Evolutionary conservation across 2,888 invertebrate genomes (phyloP), one percentile per base, ranked within the genome.

Genomic region (Rhopalosiphum nymphaeae): DNA sequence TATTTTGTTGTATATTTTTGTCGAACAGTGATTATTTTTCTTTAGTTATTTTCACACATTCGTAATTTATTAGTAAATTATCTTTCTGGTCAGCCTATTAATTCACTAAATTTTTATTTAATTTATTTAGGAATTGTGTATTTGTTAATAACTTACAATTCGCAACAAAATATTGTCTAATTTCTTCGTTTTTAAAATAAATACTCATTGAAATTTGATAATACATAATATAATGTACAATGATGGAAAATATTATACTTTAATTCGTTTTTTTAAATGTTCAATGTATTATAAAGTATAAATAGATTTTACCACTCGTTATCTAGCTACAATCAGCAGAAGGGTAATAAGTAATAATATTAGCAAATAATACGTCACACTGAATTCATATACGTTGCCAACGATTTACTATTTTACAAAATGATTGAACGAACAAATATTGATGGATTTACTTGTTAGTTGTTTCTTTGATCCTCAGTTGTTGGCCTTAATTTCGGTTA

Each of bases 381-480:
- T 92, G 36, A 13, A 61, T 87, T 61, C 57, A 67, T 49, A 29
- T 61, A 67, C 25, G 53, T 61, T 44, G 44, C 29, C 21, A 44
- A 91, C 36, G 53, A 53, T 85, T 46, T 16, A 86, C 29, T 44
- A 67, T 87, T 46, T 61, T 36, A 26, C 42, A 16, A 49, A 87
- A 92, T 85, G 42, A 92, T 92, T 49, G 36, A 61, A 86, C 36
- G 92, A n/a, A 46, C 36, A 42, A 56, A 91, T 56, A 44, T 88
- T 85, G 85, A 91, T 85, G 57, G 46, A 61, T 57, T 57, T 36
- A 91, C 57, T 46, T 29, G 86, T 46, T 46, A 46, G 10, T 13
- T 49, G 49, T 26, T 87, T 87, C 61, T 87, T 49, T 36, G 61
- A 86, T 61, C n/a, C 5, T 36, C 61, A 49, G 49, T 49, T 36